Evolutionary conservation across 2,113 vertebrate species (phyloP).

Genomic region (Pseudonaja textilis): DNA sequence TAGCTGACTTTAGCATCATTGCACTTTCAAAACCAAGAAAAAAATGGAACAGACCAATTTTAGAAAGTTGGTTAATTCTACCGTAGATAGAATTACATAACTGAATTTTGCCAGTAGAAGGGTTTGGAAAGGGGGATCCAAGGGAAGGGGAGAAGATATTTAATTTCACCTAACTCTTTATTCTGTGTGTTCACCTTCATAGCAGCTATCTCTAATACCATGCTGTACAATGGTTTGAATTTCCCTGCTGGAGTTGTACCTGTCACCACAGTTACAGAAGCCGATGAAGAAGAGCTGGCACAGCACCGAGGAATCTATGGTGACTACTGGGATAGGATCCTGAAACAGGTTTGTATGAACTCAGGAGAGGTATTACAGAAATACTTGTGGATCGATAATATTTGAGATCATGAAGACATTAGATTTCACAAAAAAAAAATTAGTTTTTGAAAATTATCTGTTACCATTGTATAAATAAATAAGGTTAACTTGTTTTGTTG

Average conservation of each 20-base stretch:
- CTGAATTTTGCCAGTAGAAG: neutral
- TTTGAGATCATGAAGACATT: neutral
- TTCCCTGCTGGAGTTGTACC: constrained; percentile 86
- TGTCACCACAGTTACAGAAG: constrained; percentile 79
- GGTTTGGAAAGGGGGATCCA: neutral
- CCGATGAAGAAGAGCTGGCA: constrained; percentile 82
- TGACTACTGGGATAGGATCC: constrained; percentile 74
- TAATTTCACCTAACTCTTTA: neutral
- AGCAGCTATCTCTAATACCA: constrained; percentile 72
- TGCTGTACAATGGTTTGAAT: constrained; percentile 83
- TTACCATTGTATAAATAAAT: neutral
- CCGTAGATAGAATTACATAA: neutral
- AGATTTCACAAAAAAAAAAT: constrained; percentile 4
- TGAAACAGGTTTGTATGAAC: constrained; percentile 74
- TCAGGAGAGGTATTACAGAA: neutral
- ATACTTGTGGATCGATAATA: neutral
- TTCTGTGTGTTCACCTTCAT: constrained; percentile 15
- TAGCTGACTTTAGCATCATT: neutral
- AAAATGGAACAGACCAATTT: neutral
- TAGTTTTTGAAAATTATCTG: neutral
- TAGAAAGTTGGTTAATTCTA: neutral
- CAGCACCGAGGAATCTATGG: constrained; percentile 71
- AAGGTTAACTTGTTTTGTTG: neutral
- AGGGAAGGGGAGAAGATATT: neutral
- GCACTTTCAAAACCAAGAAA: neutral